Percentiles rank a stretch among this genome's conserved stretches.
phyloP scores from a whole-genome alignment of 2,113 vertebrate species.

The Pyrgilauda ruficollis region DNA sequence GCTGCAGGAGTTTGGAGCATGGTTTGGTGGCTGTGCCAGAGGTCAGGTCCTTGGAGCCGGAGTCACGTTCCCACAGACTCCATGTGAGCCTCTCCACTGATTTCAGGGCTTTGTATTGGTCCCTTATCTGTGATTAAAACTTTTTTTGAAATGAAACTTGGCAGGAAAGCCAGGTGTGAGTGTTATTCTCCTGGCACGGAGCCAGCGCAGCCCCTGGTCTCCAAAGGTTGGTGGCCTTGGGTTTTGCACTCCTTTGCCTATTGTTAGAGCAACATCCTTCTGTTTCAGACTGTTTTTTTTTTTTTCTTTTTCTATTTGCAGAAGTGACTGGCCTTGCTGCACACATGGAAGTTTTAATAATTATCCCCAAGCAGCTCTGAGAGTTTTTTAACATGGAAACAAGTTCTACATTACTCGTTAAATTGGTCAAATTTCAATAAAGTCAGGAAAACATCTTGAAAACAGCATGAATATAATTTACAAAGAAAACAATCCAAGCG shows the following conservation, averaged over 20 bases:
- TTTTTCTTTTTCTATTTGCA: not conserved
- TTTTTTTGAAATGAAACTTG: not conserved
- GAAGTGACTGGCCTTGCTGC: constrained; percentile 68
- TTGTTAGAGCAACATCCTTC: constrained; percentile 63
- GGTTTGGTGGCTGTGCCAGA: not conserved
- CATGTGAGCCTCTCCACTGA: not conserved
- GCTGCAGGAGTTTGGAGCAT: not conserved
- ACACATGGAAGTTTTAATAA: constrained; percentile 80
- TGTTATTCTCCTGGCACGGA: not conserved
- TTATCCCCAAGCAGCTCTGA: constrained; percentile 78
- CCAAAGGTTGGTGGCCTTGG: constrained; percentile 27
- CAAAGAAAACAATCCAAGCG: constrained; percentile 84
- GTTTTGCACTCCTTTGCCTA: constrained; percentile 42
- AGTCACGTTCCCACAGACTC: not conserved
- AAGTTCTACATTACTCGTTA: constrained; percentile 83
- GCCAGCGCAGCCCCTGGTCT: not conserved
- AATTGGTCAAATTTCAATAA: constrained; percentile 82
- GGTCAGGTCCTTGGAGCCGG: not conserved
- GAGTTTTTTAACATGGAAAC: constrained; percentile 79
- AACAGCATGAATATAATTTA: constrained; percentile 84
- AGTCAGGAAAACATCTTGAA: constrained; percentile 84
- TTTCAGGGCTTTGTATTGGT: constrained; percentile 36
- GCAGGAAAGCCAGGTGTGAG: constrained; percentile 44
- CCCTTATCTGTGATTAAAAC: constrained; percentile 40
- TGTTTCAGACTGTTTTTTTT: not conserved